phyloP scores from a whole-genome alignment of 1,140 invertebrate genomes.

The Anastrepha obliqua region DNA sequence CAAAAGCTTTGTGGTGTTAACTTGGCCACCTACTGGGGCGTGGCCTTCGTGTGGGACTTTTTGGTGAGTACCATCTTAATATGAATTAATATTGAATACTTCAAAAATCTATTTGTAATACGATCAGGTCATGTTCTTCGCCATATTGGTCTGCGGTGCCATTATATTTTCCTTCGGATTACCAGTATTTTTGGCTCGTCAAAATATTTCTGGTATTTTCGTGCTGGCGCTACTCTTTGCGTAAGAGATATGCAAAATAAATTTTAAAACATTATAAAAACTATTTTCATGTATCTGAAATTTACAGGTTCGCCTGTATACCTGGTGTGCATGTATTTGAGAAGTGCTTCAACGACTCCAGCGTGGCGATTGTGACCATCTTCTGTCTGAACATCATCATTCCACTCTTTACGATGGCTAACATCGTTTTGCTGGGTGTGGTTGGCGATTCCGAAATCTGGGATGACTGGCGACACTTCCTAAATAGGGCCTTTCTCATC shows the following conservation, averaged over 20 bases:
- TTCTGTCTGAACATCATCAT: conserved; percentile 81
- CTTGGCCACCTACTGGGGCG: conserved; percentile 78
- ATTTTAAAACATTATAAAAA: no score
- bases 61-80: conserved; percentile 71
- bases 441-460: conserved; percentile 78
- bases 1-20: conserved; percentile 78
- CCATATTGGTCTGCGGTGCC: conserved; percentile 76
- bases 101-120: neutral
- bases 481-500: conserved; percentile 79
- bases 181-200: conserved; percentile 79
- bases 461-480: conserved; percentile 76
- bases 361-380: conserved; percentile 80
- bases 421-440: conserved; percentile 80
- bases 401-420: conserved; percentile 77
- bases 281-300: neutral
- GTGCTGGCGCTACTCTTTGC: conserved; percentile 78
- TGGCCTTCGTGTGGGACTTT: conserved; percentile 79
- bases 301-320: conserved; percentile 75
- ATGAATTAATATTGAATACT: no score
- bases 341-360: conserved; percentile 79
- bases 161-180: conserved; percentile 79
- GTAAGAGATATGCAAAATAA: conserved; percentile 57
- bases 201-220: conserved; percentile 79
- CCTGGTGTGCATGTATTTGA: conserved; percentile 77
- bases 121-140: conserved; percentile 75